phyloP scores from a whole-genome alignment of 2,113 vertebrate genomes.

The Actenoides hombroni region DNA sequence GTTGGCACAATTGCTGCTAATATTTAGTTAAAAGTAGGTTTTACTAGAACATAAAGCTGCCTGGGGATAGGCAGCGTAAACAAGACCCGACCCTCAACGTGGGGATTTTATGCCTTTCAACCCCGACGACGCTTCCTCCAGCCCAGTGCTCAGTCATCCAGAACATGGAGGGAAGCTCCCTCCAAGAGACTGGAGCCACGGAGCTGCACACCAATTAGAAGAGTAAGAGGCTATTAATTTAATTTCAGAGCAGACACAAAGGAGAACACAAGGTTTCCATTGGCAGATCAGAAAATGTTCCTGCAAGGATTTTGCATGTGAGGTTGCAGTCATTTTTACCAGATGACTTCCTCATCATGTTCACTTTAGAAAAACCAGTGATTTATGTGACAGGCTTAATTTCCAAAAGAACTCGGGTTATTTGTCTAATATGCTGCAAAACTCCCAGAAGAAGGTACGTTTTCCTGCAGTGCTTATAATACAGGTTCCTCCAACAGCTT shows the following conservation, averaged over 20 bases:
- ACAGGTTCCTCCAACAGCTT: neutral
- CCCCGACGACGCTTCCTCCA: rapidly evolving
- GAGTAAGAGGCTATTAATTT: neutral
- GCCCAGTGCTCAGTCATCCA: neutral
- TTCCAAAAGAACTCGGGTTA: neutral
- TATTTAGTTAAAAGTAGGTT: neutral
- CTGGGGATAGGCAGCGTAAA: neutral
- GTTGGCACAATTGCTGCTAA: neutral
- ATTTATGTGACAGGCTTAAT: neutral
- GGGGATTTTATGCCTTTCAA: neutral
- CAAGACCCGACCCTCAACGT: neutral
- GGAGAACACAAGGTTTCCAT: neutral
- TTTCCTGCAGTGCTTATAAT: neutral
- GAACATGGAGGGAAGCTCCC: neutral
- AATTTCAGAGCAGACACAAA: neutral
- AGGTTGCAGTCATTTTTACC: neutral
- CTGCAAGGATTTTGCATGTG: neutral
- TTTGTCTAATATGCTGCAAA: neutral
- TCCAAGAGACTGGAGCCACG: neutral
- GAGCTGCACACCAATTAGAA: neutral
- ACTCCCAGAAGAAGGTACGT: neutral
- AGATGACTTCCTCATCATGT: constrained; percentile 7
- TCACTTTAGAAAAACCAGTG: neutral
- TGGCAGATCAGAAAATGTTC: neutral
- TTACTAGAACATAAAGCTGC: neutral